These are phyloP conservation scores for Mormyrops attenuatus DNA, from an alignment of 2,797 vertebrate genomes.

Conservation along the genomic window DNA sequence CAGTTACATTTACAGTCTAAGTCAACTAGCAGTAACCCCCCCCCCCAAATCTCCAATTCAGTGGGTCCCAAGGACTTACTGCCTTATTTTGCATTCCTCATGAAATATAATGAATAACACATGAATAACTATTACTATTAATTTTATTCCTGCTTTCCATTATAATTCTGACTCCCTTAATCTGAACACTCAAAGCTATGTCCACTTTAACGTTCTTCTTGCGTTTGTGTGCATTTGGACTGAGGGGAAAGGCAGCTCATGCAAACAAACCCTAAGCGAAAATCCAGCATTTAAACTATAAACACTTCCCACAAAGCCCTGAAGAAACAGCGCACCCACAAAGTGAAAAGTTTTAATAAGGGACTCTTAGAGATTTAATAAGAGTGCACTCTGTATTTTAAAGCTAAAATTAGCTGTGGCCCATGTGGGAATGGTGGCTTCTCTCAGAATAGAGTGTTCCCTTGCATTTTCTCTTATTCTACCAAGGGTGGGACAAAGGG, in stretches of 20 bases:
- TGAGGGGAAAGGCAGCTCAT: background rate
- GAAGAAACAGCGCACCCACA: slow-evolving; percentile 32
- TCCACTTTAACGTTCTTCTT: background rate
- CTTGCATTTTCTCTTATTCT: slow-evolving; percentile 45
- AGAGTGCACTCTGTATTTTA: slow-evolving; percentile 31
- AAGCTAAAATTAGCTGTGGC: slow-evolving; percentile 33
- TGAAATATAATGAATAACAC: background rate
- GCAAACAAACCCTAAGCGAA: background rate
- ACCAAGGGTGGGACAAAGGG: slow-evolving; percentile 29
- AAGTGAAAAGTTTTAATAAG: slow-evolving; percentile 38
- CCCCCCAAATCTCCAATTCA: background rate
- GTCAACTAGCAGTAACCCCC: background rate
- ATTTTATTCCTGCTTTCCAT: background rate
- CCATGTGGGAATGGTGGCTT: slow-evolving; percentile 21
- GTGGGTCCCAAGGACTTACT: background rate
- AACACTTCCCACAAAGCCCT: slow-evolving; percentile 42
- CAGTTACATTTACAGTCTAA: background rate
- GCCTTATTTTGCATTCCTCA: background rate
- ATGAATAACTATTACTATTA: background rate
- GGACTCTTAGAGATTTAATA: slow-evolving; percentile 43
- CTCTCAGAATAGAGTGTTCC: slow-evolving; percentile 28
- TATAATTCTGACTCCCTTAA: background rate
- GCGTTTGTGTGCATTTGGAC: background rate
- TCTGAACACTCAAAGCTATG: background rate
- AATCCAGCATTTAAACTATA: slow-evolving; percentile 30